Percentiles rank a stretch among this genome's conserved stretches.
Conservation (phyloP, 2,113 vertebrate genomes). For the Eudyptes chrysolophus region DNA sequence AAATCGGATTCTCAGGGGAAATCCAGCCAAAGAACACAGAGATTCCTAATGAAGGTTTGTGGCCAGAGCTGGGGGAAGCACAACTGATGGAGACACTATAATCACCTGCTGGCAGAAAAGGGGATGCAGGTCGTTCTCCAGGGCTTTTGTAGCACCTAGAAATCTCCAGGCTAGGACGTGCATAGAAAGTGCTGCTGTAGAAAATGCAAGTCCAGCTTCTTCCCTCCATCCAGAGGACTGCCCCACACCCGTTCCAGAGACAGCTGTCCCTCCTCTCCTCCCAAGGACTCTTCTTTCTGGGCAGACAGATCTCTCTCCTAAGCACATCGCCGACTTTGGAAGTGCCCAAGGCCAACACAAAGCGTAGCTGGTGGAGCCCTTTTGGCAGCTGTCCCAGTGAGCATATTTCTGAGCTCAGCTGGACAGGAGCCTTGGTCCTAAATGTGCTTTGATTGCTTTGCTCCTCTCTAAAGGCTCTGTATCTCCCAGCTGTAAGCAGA, state of each 20-base stretch:
- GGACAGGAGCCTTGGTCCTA: constrained; percentile 50
- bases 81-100: background rate
- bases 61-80: background rate
- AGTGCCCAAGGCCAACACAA: constrained; percentile 38
- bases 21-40: constrained; percentile 47
- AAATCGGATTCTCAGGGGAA: constrained; percentile 48
- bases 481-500: constrained; percentile 49
- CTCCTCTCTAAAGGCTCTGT: constrained; percentile 41
- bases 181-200: background rate
- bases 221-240: background rate
- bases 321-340: constrained; percentile 14
- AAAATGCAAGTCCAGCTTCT: background rate
- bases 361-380: constrained; percentile 5
- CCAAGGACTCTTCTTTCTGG: background rate
- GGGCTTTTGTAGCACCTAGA: background rate
- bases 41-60: background rate
- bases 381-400: constrained; percentile 41
- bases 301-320: background rate
- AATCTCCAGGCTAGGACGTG: background rate
- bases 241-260: background rate
- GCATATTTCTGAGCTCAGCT: constrained; percentile 64
- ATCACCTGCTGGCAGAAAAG: background rate
- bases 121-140: background rate
- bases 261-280: background rate
- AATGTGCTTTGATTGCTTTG: constrained; percentile 46